Evolutionary conservation across 2,113 vertebrate species (phyloP).

Genomic region (Microtus ochrogaster): DNA sequence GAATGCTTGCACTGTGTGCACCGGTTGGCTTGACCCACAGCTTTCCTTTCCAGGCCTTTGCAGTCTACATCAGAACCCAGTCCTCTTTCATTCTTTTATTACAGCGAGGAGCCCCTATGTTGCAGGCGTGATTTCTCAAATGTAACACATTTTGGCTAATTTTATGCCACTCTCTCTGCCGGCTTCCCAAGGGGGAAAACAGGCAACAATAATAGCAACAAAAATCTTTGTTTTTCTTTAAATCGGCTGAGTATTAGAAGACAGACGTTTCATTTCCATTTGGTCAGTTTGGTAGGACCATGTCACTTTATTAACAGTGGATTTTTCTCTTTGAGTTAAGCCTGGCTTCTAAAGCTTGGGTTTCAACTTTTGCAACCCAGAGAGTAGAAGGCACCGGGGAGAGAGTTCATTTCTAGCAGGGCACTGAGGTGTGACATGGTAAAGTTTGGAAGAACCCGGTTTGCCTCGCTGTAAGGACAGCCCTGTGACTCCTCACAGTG

Average conservation of each 20-base stretch:
- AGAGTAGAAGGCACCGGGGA: conserved; percentile 33
- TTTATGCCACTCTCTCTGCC: conserved; percentile 5
- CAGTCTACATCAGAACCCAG: conserved; percentile 43
- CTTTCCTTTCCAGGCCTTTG: conserved; percentile 61
- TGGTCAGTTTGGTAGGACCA: conserved; percentile 26
- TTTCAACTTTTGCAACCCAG: background rate
- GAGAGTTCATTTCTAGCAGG: conserved; percentile 48
- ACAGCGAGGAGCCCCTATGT: conserved; percentile 2
- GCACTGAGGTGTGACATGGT: background rate
- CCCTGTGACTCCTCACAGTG: conserved; percentile 33
- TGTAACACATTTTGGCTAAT: conserved; percentile 40
- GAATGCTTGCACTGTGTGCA: conserved; percentile 15
- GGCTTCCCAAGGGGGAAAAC: background rate
- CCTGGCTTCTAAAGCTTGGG: background rate
- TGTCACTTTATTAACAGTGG: conserved; percentile 23
- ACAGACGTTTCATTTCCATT: conserved; percentile 40
- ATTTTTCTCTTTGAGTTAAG: conserved; percentile 22
- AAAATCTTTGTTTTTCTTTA: conserved; percentile 51
- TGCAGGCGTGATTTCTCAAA: conserved; percentile 48
- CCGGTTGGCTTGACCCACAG: background rate
- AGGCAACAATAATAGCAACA: background rate
- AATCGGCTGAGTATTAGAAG: conserved; percentile 57
- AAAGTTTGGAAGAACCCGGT: background rate
- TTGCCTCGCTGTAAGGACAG: conserved; percentile 31
- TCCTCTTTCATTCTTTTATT: conserved; percentile 54